Evolutionary conservation across 64 coral and sea anemone genomes (phyloP), one percentile per base, ranked within the genome.

Genomic region (Stylophora pistillata): DNA sequence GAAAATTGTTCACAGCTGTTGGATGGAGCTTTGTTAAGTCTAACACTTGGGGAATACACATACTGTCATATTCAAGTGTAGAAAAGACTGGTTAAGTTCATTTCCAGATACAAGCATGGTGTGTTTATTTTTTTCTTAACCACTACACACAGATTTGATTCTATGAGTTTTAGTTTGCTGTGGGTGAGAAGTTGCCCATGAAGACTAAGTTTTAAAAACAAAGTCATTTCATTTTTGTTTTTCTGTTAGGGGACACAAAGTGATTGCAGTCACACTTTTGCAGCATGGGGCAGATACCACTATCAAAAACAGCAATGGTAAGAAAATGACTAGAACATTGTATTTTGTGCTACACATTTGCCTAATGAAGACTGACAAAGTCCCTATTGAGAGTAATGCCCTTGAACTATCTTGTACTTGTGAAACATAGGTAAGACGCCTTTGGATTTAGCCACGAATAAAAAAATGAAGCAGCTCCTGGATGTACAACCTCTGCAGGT

Each of bases 201-300:
- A 47, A 47, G 37, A 47, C 0, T 47, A 7, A 47, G 37, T 47
- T 47, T 53, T 15, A 15, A 17, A 13, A 73, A 5, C 28, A 75
- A 3, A 31, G 47, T 76, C 9, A 65, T 60, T 60, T 26, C 4
- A 25, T 0, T 82, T 55, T 75, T 0, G 76, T 15, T 91, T 18
- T 93, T 26, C 15, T 71, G 16, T 53, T 10, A 96, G 94, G 69
- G 94, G 94, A 56, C 91, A 96, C 56, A 96, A 96, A 69, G 94
- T 93, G 30, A 89, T 96, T 55, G 95, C 95, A 34, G 95, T 96
- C n/a, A 93, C 74, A 30, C 63, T 96, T 32, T 91, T 96, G 18
- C 95, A 96, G 17, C 90, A 96, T 93, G 95, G 91, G 27, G 90
- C 95, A 59, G 91, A 96, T 53, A 96, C 95, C 55, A 93, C 95